Evolutionary conservation across 2,113 vertebrate species (phyloP).

Genomic region (Bambusicola thoracicus): DNA sequence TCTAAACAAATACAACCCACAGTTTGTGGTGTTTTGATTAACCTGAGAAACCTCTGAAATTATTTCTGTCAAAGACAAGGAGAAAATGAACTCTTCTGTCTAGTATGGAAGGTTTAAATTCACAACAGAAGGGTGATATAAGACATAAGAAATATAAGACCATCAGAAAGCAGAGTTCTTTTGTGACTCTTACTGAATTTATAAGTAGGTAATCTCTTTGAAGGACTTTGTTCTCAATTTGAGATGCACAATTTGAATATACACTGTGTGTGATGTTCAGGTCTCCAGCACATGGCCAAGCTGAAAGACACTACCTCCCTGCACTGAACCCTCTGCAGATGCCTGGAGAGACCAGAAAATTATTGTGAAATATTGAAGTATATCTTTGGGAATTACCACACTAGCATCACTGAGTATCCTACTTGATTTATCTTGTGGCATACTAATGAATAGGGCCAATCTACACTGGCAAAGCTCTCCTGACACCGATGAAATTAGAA

Average conservation of each 20-base stretch:
- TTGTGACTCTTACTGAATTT: background rate
- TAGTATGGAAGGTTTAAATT: background rate
- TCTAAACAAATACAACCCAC: background rate
- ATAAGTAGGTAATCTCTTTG: background rate
- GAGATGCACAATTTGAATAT: background rate
- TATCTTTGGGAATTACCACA: constrained; percentile 10
- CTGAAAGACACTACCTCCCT: background rate
- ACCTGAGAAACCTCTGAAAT: background rate
- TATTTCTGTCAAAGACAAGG: background rate
- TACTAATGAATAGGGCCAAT: background rate
- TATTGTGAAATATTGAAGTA: background rate
- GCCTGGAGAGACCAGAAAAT: background rate
- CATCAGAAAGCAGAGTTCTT: background rate
- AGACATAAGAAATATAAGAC: too few species aligned
- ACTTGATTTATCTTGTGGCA: background rate
- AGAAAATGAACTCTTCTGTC: background rate
- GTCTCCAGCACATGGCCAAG: background rate
- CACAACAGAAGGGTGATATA: background rate
- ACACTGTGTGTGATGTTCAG: background rate
- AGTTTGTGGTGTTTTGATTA: background rate
- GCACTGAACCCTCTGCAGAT: background rate
- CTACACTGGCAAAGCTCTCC: background rate
- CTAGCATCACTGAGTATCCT: background rate
- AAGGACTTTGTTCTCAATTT: background rate
- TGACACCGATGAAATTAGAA: background rate